Evolutionary conservation across 2,888 invertebrate genomes (phyloP).

Genomic region (Hemithea aestivaria): DNA sequence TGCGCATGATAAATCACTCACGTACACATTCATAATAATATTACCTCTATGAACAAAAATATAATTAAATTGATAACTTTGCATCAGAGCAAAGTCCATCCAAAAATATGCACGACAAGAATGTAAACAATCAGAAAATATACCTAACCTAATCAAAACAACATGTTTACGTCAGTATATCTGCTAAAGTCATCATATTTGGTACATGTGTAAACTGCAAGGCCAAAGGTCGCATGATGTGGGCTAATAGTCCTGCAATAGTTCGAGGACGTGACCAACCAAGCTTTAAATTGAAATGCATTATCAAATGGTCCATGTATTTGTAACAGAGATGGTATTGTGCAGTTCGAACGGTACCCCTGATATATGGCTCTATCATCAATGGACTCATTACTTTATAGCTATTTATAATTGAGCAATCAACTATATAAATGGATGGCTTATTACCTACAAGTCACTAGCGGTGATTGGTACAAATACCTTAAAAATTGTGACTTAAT

Average conservation of each 20-base stretch:
- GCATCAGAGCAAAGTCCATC: too few relatives aligned
- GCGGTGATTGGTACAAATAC: neutral
- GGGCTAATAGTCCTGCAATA: constrained; percentile 53
- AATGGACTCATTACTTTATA: constrained; percentile 40
- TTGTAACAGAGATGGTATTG: constrained; percentile 58
- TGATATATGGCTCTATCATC: constrained; percentile 45
- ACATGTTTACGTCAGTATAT: too few relatives aligned
- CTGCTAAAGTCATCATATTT: constrained; percentile 1
- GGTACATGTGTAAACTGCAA: constrained; percentile 1
- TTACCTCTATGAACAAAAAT: too few relatives aligned
- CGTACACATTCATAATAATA: too few relatives aligned
- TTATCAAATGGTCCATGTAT: constrained; percentile 64
- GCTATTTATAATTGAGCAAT: constrained; percentile 32
- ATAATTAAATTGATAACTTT: too few relatives aligned
- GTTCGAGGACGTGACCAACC: constrained; percentile 54
- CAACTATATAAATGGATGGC: constrained; percentile 19
- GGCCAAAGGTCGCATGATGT: constrained; percentile 42
- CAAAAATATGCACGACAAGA: too few relatives aligned
- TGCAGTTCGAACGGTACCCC: constrained; percentile 39
- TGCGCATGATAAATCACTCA: too few relatives aligned
- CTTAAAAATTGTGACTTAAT: too few relatives aligned
- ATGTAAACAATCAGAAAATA: too few relatives aligned
- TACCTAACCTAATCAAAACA: too few relatives aligned
- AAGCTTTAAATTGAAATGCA: constrained; percentile 67
- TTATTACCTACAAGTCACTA: neutral